Base-by-base conservation (phyloP, 2,888 invertebrate species). In the Stramonita haemastoma region DNA sequence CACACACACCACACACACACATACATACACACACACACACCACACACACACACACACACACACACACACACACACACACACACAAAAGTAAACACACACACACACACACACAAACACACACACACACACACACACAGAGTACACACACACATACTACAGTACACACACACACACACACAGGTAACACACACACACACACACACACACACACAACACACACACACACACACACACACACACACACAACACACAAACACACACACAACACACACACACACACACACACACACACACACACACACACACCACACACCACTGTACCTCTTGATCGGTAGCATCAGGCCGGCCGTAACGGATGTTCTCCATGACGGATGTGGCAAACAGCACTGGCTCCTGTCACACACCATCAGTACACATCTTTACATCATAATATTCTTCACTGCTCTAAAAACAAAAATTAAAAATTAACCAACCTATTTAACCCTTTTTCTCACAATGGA, bases 341-440 rank as follows among this genome's bases (percentile, higher is more conserved):
- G 97, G 96, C 79, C 95, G 93, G 0, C 99, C 99, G 95, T 99
- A 99, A 88, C 98, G 97, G 89, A 99, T 99, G 96, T 99, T 99
- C 96, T 99, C 99, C 95, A 97, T 97, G 4, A 99, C 97, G 13
- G 97, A 97, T 19, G 98, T 98, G 0, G 98, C 98, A 96, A 99
- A 99, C 66, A 99, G 96, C 83, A 98, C 97, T 0, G 99, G 99
- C 95, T 99, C 99, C 96, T 96, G 94, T 93, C 2, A 86, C 57
- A 86, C 17, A 60, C 17, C 79, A 34, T 22, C 34, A 34, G 17
- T 29, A 79, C 29, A 15, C 22, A 5, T 46, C 46, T 46, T 46
- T 46, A 46, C 46, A 46, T 46, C 46, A 46, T 46, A 8, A 46
- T 8, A 46, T 2, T 46, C 46, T 46, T 46, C 46, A 8, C 8